These are phyloP conservation scores for Otis tarda DNA, from an alignment of 2,113 vertebrate species.

Conservation along the genomic window DNA sequence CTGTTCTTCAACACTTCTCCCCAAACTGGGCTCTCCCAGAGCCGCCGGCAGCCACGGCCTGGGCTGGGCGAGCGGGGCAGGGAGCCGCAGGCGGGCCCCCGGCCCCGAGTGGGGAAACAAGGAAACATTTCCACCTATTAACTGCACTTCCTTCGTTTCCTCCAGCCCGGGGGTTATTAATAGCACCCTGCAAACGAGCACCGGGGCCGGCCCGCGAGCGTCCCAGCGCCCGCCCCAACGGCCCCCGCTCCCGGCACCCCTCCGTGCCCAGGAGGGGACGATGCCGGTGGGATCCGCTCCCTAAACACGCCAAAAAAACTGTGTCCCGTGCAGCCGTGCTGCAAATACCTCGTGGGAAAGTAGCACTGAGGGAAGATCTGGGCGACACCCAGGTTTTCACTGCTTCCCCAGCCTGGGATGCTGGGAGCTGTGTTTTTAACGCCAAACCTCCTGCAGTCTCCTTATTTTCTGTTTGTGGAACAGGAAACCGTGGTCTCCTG, in stretches of 20 bases:
- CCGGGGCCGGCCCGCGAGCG: neutral
- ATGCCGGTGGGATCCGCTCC: neutral
- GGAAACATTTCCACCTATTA: conserved; percentile 55
- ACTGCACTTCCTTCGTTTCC: conserved; percentile 44
- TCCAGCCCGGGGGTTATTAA: conserved; percentile 31
- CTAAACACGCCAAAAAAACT: fast-evolving
- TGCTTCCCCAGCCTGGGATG: neutral
- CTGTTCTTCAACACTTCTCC: fast-evolving
- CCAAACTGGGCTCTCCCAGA: neutral
- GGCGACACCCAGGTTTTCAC: neutral
- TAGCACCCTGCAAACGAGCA: neutral
- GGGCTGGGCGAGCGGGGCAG: neutral
- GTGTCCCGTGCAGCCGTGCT: fast-evolving
- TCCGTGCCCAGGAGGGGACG: neutral
- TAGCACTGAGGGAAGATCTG: neutral
- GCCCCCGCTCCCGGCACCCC: neutral
- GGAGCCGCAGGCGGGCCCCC: neutral
- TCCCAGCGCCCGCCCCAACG: neutral
- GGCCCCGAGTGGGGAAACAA: conserved; percentile 20
- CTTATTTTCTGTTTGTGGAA: fast-evolving
- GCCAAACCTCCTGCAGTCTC: neutral
- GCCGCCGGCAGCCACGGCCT: neutral
- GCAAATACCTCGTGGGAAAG: neutral
- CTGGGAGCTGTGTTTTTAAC: neutral
- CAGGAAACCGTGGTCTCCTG: neutral